These are phyloP conservation scores for Drosophila insularis DNA, from an alignment of 1,140 invertebrate species.

Conservation along the genomic window DNA sequence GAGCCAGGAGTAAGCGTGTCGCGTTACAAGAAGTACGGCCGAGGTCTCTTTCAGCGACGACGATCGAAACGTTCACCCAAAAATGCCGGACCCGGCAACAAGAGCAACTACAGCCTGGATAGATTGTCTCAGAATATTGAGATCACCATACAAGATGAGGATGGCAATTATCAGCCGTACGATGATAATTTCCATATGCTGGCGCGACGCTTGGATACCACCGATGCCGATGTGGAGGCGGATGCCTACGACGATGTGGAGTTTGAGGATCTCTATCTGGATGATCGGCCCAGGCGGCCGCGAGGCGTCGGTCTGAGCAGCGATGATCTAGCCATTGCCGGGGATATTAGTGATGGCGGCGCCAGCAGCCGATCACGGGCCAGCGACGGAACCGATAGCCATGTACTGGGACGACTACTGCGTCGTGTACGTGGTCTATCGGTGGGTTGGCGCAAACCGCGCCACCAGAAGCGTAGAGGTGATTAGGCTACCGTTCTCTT, in stretches of 20 bases:
- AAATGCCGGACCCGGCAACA: conserved; percentile 27
- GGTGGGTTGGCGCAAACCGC: conserved; percentile 78
- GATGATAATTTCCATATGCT: conserved; percentile 73
- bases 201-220: conserved; percentile 25
- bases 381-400: conserved; percentile 61
- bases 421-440: conserved; percentile 74
- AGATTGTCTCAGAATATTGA: conserved; percentile 77
- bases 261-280: conserved; percentile 72
- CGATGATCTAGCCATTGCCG: conserved; percentile 58
- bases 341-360: conserved; percentile 72
- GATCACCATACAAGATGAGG: conserved; percentile 81
- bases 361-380: conserved; percentile 62
- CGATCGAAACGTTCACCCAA: conserved; percentile 69
- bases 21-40: conserved; percentile 69
- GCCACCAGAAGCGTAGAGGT: conserved; percentile 81
- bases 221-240: conserved; percentile 40
- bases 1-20: conserved; percentile 64
- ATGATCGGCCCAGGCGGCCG: conserved; percentile 50
- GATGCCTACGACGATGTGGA: conserved; percentile 65
- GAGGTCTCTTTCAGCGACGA: conserved; percentile 70
- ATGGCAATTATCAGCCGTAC: conserved; percentile 76
- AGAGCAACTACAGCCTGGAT: conserved; percentile 76
- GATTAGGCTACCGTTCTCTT: conserved; percentile 57
- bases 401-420: conserved; percentile 69
- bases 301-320: conserved; percentile 45